Conservation (phyloP, 2,888 invertebrate species). For the Exocentrus adspersus region DNA sequence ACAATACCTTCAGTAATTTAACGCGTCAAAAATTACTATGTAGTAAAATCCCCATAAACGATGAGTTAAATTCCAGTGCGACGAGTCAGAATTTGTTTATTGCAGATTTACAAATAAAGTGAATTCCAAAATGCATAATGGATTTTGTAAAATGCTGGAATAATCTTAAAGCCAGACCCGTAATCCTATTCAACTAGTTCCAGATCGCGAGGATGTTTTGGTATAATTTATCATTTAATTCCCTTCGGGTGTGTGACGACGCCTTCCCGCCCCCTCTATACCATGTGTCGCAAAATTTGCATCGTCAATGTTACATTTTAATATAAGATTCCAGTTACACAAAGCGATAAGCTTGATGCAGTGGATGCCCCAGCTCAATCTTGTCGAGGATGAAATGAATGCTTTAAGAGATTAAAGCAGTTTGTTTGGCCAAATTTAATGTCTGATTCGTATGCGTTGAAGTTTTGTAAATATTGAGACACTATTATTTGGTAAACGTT, state of each 20-base stretch:
- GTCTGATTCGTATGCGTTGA: too few species aligned
- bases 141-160: neutral
- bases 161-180: neutral
- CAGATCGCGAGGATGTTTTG: neutral
- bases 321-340: slow-evolving; percentile 37
- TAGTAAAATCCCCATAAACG: too few species aligned
- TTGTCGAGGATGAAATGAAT: neutral
- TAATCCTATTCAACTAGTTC: neutral
- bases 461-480: too few species aligned
- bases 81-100: too few species aligned
- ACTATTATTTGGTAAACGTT: too few species aligned
- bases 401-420: neutral
- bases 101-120: neutral
- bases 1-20: too few species aligned
- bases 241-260: slow-evolving; percentile 21
- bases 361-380: neutral
- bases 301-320: slow-evolving; percentile 41
- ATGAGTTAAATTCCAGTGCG: too few species aligned
- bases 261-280: slow-evolving; percentile 39
- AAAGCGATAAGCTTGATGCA: neutral
- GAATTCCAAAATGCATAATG: neutral
- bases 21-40: too few species aligned
- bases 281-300: slow-evolving; percentile 42
- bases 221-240: slow-evolving; percentile 19
- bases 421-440: too few species aligned